These are phyloP conservation scores for Columba livia DNA, from an alignment of 2,113 vertebrate genomes.

Conservation along the genomic window DNA sequence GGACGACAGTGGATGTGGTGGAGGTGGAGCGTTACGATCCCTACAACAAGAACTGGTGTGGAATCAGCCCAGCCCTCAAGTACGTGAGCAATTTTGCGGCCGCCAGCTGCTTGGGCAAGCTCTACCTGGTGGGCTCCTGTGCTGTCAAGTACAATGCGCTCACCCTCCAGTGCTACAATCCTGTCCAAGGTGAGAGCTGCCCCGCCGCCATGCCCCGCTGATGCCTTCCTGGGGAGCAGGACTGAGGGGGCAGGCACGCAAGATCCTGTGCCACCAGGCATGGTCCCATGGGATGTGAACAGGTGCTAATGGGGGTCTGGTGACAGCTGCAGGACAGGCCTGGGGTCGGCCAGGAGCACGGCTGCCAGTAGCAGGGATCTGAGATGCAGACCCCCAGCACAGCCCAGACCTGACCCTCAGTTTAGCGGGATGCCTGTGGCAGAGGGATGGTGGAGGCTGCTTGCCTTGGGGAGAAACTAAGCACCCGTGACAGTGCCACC, in stretches of 20 bases:
- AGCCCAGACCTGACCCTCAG: not conserved
- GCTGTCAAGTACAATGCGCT: slow-evolving; percentile 93
- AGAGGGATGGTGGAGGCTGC: not conserved
- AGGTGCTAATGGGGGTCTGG: not conserved
- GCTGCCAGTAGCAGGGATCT: accelerated
- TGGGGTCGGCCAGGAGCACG: not conserved
- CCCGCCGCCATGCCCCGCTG: accelerated
- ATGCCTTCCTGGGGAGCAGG: accelerated
- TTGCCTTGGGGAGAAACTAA: not conserved
- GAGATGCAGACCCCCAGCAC: not conserved
- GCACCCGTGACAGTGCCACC: not conserved
- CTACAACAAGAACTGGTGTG: slow-evolving; percentile 86
- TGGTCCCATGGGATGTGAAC: accelerated
- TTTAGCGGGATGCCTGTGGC: accelerated
- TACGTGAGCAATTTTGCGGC: slow-evolving; percentile 95
- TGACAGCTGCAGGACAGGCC: accelerated
- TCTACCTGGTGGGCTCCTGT: slow-evolving; percentile 95
- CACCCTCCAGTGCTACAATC: slow-evolving; percentile 97
- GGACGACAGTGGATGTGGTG: slow-evolving; percentile 82
- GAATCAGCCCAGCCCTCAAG: slow-evolving; percentile 84
- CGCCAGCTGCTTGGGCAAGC: slow-evolving; percentile 84
- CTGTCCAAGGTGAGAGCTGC: slow-evolving; percentile 84
- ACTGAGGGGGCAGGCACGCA: not conserved
- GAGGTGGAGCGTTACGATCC: slow-evolving; percentile 95
- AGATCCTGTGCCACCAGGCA: not conserved